Conservation (phyloP, 2,797 vertebrate species). For the Hybognathus amarus region DNA sequence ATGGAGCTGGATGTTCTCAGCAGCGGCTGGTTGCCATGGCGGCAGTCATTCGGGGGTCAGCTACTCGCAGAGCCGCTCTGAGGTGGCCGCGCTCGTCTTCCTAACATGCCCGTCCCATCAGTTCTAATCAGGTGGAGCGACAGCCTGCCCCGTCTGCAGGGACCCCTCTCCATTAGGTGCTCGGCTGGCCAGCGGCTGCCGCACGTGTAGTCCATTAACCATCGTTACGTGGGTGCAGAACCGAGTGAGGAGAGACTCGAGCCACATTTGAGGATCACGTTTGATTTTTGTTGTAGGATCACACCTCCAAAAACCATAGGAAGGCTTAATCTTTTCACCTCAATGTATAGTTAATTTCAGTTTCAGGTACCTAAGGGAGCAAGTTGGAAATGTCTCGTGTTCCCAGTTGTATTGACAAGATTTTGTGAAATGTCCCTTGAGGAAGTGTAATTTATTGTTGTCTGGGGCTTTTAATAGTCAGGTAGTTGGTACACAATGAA, state of each 20-base stretch:
- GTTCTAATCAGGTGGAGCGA: constrained; percentile 78
- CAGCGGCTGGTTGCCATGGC: constrained; percentile 36
- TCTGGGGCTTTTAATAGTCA: background rate
- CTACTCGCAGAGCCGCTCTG: constrained; percentile 30
- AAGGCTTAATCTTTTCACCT: too few species aligned
- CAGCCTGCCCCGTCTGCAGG: constrained; percentile 63
- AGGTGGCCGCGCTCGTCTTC: constrained; percentile 67
- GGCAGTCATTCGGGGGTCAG: background rate
- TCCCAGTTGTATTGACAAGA: background rate
- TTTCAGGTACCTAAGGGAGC: background rate
- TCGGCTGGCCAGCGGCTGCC: constrained; percentile 47
- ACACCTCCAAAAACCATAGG: background rate
- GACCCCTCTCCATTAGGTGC: constrained; percentile 74
- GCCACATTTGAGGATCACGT: background rate
- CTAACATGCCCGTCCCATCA: constrained; percentile 74
- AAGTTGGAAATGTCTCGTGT: background rate
- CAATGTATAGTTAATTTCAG: too few species aligned
- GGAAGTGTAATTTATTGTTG: background rate
- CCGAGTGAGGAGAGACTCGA: background rate
- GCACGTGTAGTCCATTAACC: constrained; percentile 77
- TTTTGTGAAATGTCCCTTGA: background rate
- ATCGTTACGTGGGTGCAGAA: constrained; percentile 69
- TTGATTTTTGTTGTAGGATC: too few species aligned
- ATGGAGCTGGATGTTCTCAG: constrained; percentile 68
- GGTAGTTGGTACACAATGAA: background rate